Base-by-base conservation (phyloP, 2,888 invertebrate species). In the Lomographa bimaculata region DNA sequence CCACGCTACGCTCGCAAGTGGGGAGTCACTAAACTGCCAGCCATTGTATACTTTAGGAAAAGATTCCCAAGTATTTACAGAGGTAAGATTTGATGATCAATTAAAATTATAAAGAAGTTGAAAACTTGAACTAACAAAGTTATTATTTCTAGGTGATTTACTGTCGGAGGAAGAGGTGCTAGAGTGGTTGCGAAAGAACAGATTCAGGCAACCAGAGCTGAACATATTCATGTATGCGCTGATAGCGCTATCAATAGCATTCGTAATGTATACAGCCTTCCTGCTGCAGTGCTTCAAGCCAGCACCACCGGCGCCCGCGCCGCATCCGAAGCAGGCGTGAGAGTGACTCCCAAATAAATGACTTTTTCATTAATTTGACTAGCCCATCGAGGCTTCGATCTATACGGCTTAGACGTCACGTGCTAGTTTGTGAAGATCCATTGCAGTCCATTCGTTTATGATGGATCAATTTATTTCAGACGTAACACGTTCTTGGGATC, bases 151-250 rank as follows among this genome's bases (percentile, higher is more conserved):
- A 95, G 96, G 97, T 58, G 95, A 97, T 62, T 80, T 97, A 46
- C 92, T 94, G 76, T 93, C 93, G 29, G 97, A 97, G 79, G 92
- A 93, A 3, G 96, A 96, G 74, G 97, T 97, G 7, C 84, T 97
- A 50, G 97, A 97, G 63, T 97, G 97, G 97, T 89, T 97, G 54
- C 92, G 96, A 60, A 97, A 97, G 85, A 97, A 97, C 78, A 92
- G 97, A 57, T 97, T 96, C 90, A 92, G 97, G 30, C 97, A 97
- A 68, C 97, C 97, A 0, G 97, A 97, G 77, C 83, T 97, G 23
- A 97, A 97, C 74, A 93, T 97, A 57, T 97, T 97, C 79, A 97
- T 97, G 97, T 97, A 97, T 78, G 96, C 96, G 30, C 90, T 97
- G 60, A 93, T 96, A 71, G 96, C 96, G 9, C 92, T 97, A 53